Conservation (phyloP, 2,113 vertebrate genomes). For the Columba janthina region DNA sequence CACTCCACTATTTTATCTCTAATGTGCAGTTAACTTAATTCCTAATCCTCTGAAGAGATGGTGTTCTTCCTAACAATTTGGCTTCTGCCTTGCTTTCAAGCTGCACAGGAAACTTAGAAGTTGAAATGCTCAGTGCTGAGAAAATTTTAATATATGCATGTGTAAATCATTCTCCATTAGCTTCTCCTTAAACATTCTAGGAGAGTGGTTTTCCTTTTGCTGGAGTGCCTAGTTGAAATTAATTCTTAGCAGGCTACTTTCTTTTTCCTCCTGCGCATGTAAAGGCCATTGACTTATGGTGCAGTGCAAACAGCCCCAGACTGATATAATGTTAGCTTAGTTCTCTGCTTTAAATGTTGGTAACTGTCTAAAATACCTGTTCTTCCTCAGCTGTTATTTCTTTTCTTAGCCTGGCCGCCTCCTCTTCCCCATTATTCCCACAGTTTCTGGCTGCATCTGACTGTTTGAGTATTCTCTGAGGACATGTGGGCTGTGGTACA, state of each 20-base stretch:
- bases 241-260: background rate
- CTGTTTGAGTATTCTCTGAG: background rate
- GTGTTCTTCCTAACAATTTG: background rate
- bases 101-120: background rate
- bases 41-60: constrained; percentile 61
- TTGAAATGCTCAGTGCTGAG: background rate
- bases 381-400: background rate
- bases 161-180: constrained; percentile 14
- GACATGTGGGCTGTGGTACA: background rate
- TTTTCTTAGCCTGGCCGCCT: background rate
- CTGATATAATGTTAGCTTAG: background rate
- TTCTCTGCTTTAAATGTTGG: background rate
- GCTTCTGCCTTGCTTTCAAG: constrained; percentile 31
- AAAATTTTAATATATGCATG: background rate
- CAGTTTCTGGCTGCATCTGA: background rate
- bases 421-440: background rate
- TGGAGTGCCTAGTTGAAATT: background rate
- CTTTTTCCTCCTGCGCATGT: background rate
- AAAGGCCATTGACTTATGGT: background rate
- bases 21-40: constrained; percentile 63
- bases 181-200: background rate
- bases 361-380: background rate
- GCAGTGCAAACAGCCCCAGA: background rate
- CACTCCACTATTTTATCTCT: constrained; percentile 55
- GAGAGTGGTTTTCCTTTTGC: background rate